These are phyloP conservation scores for Leucosticte australis DNA, from an alignment of 2,113 vertebrate genomes.

Conservation along the genomic window DNA sequence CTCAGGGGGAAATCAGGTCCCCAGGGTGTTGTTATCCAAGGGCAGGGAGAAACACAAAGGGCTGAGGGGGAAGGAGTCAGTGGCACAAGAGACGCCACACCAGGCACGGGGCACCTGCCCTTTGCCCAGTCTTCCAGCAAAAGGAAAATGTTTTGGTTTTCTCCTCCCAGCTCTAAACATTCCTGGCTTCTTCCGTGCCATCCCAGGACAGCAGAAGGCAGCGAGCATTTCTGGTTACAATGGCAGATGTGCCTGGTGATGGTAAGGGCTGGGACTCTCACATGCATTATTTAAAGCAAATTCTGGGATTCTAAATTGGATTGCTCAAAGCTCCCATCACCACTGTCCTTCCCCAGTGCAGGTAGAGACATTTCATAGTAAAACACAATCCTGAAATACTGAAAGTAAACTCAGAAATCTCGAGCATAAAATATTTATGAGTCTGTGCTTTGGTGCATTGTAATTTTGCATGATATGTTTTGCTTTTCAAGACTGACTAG, in stretches of 20 bases:
- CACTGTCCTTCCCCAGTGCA: background rate
- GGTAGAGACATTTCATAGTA: background rate
- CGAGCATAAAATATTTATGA: constrained; percentile 20
- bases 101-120: accelerated
- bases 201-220: background rate
- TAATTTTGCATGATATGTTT: constrained; percentile 35
- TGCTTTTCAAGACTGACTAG: constrained; percentile 50
- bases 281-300: background rate
- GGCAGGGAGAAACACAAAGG: background rate
- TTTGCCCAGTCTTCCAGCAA: background rate
- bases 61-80: background rate
- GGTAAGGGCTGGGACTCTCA: background rate
- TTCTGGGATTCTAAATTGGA: background rate
- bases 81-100: background rate
- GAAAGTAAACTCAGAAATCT: background rate
- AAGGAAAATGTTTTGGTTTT: background rate
- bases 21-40: background rate
- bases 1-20: background rate
- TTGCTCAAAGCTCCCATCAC: background rate
- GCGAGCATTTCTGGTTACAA: background rate
- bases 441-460: constrained; percentile 24
- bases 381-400: background rate
- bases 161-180: background rate
- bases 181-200: background rate
- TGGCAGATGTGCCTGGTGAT: background rate